A percentile compares a stretch with the other conserved stretches of the same genome.
Conservation (phyloP, 2,888 invertebrate species). For the Drosophila yooni region DNA sequence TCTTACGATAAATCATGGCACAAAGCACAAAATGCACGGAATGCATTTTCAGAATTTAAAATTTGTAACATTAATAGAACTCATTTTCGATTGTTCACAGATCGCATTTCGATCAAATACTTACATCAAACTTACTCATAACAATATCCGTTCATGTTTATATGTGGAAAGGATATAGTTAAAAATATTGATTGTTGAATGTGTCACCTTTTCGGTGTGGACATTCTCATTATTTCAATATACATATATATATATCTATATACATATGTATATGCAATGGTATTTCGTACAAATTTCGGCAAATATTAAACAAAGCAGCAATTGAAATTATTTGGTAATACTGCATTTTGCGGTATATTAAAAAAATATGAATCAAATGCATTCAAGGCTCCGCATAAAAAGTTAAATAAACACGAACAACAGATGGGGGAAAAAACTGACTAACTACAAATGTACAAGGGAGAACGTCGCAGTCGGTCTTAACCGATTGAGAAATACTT, state of each 20-base stretch:
- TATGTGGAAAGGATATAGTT: not conserved
- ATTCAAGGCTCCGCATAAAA: not conserved
- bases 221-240: not conserved
- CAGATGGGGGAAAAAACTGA: not conserved
- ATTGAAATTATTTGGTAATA: slow-evolving; percentile 10
- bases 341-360: not conserved
- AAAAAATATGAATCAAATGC: not conserved
- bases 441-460: not conserved
- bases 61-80: not conserved
- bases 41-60: too few relatives aligned
- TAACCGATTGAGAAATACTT: too few relatives aligned
- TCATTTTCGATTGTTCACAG: not conserved
- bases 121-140: not conserved
- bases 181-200: not conserved
- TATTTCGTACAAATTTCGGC: not conserved
- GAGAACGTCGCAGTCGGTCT: too few relatives aligned
- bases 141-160: not conserved
- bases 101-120: not conserved
- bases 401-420: not conserved
- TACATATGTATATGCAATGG: not conserved
- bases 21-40: too few relatives aligned
- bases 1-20: not conserved
- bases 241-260: not conserved
- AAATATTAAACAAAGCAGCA: slow-evolving; percentile 6
- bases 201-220: not conserved